Evolutionary conservation across 2,888 invertebrate genomes (phyloP), one percentile per base, ranked within the genome.

Genomic region (Drosophila tripunctata): DNA sequence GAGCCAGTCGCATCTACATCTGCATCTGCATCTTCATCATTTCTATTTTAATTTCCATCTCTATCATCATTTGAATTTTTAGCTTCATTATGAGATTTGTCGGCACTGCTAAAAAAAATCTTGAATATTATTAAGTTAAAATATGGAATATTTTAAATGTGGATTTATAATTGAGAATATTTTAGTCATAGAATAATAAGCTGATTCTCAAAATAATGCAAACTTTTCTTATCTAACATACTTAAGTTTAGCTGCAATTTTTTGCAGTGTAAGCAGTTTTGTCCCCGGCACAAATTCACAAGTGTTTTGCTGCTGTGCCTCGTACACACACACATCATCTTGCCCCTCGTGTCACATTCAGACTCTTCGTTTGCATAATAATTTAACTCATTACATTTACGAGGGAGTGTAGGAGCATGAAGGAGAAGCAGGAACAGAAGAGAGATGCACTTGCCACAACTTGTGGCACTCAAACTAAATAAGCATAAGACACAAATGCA

Each of bases 201-300:
- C n/a, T n/a, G n/a, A n/a, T n/a, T n/a, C n/a, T n/a, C n/a, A n/a
- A n/a, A n/a, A n/a, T n/a, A n/a, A n/a, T n/a, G n/a, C n/a, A n/a
- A n/a, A n/a, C n/a, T n/a, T n/a, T n/a, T n/a, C n/a, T n/a, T n/a
- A n/a, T n/a, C n/a, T n/a, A n/a, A n/a, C n/a, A n/a, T n/a, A n/a
- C n/a, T n/a, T n/a, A n/a, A n/a, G n/a, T n/a, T 21, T 21, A 21
- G 21, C 21, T 21, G 21, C n/a, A n/a, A n/a, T n/a, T n/a, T n/a
- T n/a, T n/a, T n/a, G n/a, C 27, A 27, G 27, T 27, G 27, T 27
- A 10, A 8, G 2, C 27, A 27, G 27, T 27, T 27, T 75, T 87
- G 81, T 78, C 82, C 87, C 87, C 85, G 87, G 87, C 85, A 82
- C 65, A 78, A 71, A 81, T 81, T 84, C 72, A 38, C 63, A 85